Evolutionary conservation across 2,888 invertebrate genomes (phyloP).

Genomic region (Tetheella fluctuosa): DNA sequence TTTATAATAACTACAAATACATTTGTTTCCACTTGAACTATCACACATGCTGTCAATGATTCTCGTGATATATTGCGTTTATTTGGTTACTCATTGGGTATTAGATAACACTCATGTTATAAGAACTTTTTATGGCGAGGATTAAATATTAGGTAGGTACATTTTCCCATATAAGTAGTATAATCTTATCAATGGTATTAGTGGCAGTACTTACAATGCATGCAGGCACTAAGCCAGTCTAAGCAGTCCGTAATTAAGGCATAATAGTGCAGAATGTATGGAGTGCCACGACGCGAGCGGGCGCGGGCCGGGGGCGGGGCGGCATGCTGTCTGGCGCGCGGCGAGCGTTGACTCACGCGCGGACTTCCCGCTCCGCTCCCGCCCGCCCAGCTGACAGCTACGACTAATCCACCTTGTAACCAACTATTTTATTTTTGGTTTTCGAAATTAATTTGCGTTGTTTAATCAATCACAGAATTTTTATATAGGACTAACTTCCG

Average conservation of each 20-base stretch:
- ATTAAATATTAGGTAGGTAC: background rate
- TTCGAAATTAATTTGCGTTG: background rate
- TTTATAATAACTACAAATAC: slow-evolving; percentile 8
- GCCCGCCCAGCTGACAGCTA: slow-evolving; percentile 24
- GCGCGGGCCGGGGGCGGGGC: slow-evolving; percentile 29
- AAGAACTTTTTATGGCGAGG: background rate
- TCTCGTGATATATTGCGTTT: background rate
- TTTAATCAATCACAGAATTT: background rate
- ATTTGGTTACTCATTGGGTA: background rate
- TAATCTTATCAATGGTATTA: background rate
- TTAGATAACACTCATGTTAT: no score
- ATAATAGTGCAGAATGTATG: slow-evolving; percentile 16
- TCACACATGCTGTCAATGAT: background rate
- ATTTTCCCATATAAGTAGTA: background rate
- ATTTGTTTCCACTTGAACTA: slow-evolving; percentile 4
- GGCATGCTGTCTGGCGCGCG: slow-evolving; percentile 54
- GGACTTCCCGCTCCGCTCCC: slow-evolving; percentile 43
- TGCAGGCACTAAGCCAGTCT: slow-evolving; percentile 15
- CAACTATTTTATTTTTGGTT: background rate
- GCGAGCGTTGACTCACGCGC: slow-evolving; percentile 53
- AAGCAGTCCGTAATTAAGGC: slow-evolving; percentile 30
- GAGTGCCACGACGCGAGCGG: slow-evolving; percentile 17
- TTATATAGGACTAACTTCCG: no score
- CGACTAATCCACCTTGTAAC: background rate
- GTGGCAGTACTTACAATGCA: background rate